Conservation (phyloP, 2,888 invertebrate species). For the Ametastegia equiseti region DNA sequence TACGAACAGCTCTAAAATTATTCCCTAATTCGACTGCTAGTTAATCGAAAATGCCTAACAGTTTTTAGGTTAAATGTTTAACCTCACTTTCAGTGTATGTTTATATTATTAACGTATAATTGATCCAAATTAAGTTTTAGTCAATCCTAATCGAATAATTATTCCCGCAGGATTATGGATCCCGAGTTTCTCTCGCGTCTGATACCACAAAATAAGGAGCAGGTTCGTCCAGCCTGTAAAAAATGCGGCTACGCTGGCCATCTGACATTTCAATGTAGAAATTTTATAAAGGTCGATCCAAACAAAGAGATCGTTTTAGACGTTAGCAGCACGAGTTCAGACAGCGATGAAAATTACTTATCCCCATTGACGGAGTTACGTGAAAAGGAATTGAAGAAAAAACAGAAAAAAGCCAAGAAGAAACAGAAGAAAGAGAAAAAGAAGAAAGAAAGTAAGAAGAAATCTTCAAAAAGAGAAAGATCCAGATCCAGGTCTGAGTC, state of each 20-base stretch:
- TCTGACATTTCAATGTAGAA: constrained; percentile 96
- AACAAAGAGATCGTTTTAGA: constrained; percentile 95
- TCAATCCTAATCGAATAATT: background rate
- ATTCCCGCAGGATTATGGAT: constrained; percentile 68
- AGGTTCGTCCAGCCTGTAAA: constrained; percentile 91
- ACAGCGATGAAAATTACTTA: constrained; percentile 88
- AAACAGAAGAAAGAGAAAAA: constrained; percentile 79
- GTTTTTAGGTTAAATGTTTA: constrained; percentile 9
- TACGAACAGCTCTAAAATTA: no score
- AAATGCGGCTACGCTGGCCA: constrained; percentile 98
- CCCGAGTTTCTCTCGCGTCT: constrained; percentile 77
- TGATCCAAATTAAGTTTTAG: background rate
- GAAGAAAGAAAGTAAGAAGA: constrained; percentile 71
- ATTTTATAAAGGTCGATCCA: constrained; percentile 96
- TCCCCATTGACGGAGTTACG: constrained; percentile 90
- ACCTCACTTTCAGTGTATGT: no score
- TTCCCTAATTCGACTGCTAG: no score
- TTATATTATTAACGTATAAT: background rate
- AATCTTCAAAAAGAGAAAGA: constrained; percentile 72
- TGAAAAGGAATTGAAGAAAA: constrained; percentile 86
- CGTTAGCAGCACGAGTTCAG: constrained; percentile 96
- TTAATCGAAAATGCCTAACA: no score
- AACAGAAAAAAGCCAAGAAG: constrained; percentile 81
- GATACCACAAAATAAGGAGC: constrained; percentile 84
- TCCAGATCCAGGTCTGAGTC: constrained; percentile 51